phyloP scores from a whole-genome alignment of 2,797 vertebrate genomes.

The Melanotaenia maccullochi region DNA sequence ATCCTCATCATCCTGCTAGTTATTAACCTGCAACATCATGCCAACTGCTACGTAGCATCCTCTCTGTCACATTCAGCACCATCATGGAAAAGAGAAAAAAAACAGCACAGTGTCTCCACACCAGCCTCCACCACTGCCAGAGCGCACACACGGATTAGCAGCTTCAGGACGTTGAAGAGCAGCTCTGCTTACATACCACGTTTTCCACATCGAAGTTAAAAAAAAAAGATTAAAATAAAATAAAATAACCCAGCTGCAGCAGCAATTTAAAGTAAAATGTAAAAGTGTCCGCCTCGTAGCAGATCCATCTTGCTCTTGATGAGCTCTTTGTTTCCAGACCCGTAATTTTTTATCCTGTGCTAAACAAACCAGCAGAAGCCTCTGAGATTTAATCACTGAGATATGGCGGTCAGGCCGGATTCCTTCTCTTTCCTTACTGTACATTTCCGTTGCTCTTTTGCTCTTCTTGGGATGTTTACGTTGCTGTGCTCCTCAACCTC shows the following conservation, averaged over 20 bases:
- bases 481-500: neutral
- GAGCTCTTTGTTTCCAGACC: constrained; percentile 43
- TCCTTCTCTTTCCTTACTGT: constrained; percentile 17
- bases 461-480: constrained; percentile 2
- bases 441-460: constrained; percentile 12
- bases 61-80: constrained; percentile 28
- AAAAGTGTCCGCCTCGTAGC: constrained; percentile 35
- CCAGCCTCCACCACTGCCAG: constrained; percentile 1
- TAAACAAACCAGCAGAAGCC: constrained; percentile 24
- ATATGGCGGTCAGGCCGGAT: constrained; percentile 18
- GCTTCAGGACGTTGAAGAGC: constrained; percentile 70
- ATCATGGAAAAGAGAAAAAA: constrained; percentile 23
- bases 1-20: constrained; percentile 10
- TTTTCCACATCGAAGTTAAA: constrained; percentile 51
- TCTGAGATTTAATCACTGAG: constrained; percentile 46
- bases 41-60: neutral
- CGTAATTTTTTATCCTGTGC: constrained; percentile 31
- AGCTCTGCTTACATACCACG: constrained; percentile 40
- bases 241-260: constrained; percentile 33
- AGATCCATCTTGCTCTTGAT: constrained; percentile 14
- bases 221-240: neutral
- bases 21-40: constrained; percentile 1
- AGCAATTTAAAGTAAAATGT: constrained; percentile 33
- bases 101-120: constrained; percentile 15
- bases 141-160: constrained; percentile 66